Conservation (phyloP, 2,113 vertebrate genomes). For the Caranx ignobilis region DNA sequence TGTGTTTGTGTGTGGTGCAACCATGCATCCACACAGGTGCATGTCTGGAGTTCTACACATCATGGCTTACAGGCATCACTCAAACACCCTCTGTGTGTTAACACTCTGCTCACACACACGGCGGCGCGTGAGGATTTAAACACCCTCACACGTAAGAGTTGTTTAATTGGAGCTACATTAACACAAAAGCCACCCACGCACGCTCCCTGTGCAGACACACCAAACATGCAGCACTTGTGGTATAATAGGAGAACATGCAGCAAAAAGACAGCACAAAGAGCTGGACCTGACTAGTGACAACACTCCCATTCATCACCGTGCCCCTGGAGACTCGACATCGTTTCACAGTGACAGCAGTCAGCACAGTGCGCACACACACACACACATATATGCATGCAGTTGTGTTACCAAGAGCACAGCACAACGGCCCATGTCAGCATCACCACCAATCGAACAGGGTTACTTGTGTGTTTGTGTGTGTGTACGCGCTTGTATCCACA, state of each 20-base stretch:
- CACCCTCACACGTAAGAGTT: slow-evolving; percentile 17
- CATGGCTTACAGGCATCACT: slow-evolving; percentile 15
- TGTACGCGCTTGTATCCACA: slow-evolving; percentile 49
- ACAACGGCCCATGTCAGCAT: slow-evolving; percentile 70
- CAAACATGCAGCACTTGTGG: slow-evolving; percentile 35
- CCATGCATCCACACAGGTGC: slow-evolving; percentile 28
- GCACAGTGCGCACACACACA: slow-evolving; percentile 41
- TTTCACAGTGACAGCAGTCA: slow-evolving; percentile 71
- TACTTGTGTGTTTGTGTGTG: slow-evolving; percentile 46
- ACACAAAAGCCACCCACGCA: slow-evolving; percentile 46
- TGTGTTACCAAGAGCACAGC: slow-evolving; percentile 43
- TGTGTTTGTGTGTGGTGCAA: slow-evolving; percentile 1
- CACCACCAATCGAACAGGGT: slow-evolving; percentile 52
- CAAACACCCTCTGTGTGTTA: slow-evolving; percentile 23
- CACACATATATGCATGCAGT: slow-evolving; percentile 20
- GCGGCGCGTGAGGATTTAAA: slow-evolving; percentile 24
- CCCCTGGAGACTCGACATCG: slow-evolving; percentile 77
- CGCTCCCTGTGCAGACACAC: slow-evolving; percentile 35
- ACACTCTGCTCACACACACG: slow-evolving; percentile 24
- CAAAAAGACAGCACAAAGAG: slow-evolving; percentile 78
- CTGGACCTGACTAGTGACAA: slow-evolving; percentile 83
- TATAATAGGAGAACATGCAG: slow-evolving; percentile 68
- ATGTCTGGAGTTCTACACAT: not conserved
- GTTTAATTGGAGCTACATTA: slow-evolving; percentile 46
- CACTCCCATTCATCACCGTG: slow-evolving; percentile 80